A percentile compares a stretch with the other conserved stretches of the same genome.
Conservation (phyloP, 1,140 invertebrate genomes). For the Drosophila oshimai region DNA sequence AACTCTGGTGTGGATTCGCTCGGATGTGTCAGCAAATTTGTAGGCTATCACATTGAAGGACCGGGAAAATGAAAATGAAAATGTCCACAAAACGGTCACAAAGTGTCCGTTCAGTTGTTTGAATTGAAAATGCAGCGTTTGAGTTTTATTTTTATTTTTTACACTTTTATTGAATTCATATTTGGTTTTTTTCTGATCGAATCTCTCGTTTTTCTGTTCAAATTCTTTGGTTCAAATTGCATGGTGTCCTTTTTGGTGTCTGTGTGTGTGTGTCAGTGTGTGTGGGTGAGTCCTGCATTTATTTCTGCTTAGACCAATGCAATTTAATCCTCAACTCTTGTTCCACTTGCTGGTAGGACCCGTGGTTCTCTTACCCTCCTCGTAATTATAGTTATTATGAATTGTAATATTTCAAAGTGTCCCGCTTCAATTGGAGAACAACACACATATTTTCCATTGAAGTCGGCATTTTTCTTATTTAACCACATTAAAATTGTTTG, state of each 20-base stretch:
- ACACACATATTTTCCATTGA: conserved; percentile 30
- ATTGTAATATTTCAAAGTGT: conserved; percentile 34
- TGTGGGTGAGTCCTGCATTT: conserved; percentile 20
- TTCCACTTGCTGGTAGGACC: conserved; percentile 31
- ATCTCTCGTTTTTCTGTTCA: conserved; percentile 15
- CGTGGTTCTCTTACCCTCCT: conserved; percentile 13
- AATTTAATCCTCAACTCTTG: conserved; percentile 43
- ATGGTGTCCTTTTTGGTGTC: not conserved
- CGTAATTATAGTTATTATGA: conserved; percentile 34
- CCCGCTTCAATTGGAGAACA: conserved; percentile 7
- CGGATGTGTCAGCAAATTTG: conserved; percentile 23
- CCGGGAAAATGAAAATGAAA: not conserved
- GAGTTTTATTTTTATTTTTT: conserved; percentile 43
- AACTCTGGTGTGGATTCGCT: conserved; percentile 4
- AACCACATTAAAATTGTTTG: conserved; percentile 60
- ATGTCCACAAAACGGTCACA: not conserved
- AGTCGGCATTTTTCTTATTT: conserved; percentile 36
- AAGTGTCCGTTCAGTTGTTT: not conserved
- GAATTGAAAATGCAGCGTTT: conserved; percentile 25
- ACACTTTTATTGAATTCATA: conserved; percentile 61
- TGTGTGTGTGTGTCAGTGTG: not conserved
- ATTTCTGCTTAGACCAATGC: conserved; percentile 33
- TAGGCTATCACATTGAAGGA: conserved; percentile 24
- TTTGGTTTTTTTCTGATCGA: conserved; percentile 31
- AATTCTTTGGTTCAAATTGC: conserved; percentile 14